Base-by-base conservation (phyloP, 2,113 vertebrate genomes). In the Aythya baeri region DNA sequence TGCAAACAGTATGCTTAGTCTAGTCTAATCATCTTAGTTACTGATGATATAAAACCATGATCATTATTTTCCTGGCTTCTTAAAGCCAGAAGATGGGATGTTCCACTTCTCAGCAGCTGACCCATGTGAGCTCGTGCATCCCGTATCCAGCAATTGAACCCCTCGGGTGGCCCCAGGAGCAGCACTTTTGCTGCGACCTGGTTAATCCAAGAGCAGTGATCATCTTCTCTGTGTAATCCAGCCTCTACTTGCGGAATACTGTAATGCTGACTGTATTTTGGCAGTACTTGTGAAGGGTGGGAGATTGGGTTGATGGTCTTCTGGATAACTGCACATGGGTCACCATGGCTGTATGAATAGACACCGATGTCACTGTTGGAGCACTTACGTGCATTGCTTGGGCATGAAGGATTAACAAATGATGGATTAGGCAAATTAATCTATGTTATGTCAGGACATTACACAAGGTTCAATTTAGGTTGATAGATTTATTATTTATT, bases 391-490 rank as follows among this genome's bases (percentile, higher is more conserved):
- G 36, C 36, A 1, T 43, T 93, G 91, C 79, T 84, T 32, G 46
- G 36, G 78, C 54, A 72, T 74, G 80, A 89, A 88, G 81, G 85
- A 95, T 92, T 82, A 96, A 52, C 63, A 90, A 81, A 83, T 96
- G 95, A 96, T 96, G 92, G 95, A 96, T 96, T 97, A 97, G 90
- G 49, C 79, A 93, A 96, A 97, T 97, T 96, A 97, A 97, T 96
- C 96, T 90, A 11, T 15, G 78, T 86, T 95, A 93, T 94, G 92
- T 96, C 94, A 74, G 71, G 83, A 86, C 21, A 46, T 94, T 96
- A 95, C 74, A 89, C 55, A 29, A 50, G 41, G 92, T 95, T 94
- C 96, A 96, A 91, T 95, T 96, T 86, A 79, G 74, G 91, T 88
- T 96, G 95, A 96, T 93, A 82, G 93, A 95, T 96, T 88, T 93